Conservation (phyloP, 2,888 invertebrate species). For the Chrysodeixis includens region DNA sequence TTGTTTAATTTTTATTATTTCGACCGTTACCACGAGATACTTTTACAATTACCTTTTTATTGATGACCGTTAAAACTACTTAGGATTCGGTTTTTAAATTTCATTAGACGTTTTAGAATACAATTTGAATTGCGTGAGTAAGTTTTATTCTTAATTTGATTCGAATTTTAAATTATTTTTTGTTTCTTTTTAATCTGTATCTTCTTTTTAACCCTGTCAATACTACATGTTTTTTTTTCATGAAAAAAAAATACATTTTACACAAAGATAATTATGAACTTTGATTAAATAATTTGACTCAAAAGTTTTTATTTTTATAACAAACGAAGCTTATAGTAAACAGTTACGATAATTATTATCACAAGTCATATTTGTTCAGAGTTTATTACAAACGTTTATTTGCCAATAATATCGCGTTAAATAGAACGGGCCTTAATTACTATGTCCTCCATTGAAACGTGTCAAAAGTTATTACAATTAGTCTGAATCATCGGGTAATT, state of each 20-base stretch:
- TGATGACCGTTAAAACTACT: slow-evolving; percentile 62
- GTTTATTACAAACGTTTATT: slow-evolving; percentile 19
- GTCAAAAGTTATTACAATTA: slow-evolving; percentile 63
- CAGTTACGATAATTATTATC: neutral
- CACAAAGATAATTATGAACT: too few species aligned
- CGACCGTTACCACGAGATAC: slow-evolving; percentile 64
- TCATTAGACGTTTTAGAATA: slow-evolving; percentile 11
- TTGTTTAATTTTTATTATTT: slow-evolving; percentile 73
- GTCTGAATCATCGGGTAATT: slow-evolving; percentile 61
- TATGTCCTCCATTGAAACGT: slow-evolving; percentile 65
- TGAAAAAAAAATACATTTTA: neutral
- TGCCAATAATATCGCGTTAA: slow-evolving; percentile 44
- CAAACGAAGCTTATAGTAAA: neutral
- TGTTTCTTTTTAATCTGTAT: neutral
- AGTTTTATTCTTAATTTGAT: neutral
- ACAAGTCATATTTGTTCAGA: slow-evolving; percentile 1
- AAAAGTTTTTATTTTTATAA: neutral
- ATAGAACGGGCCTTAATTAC: slow-evolving; percentile 60
- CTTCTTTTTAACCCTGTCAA: neutral
- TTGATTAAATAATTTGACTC: neutral
- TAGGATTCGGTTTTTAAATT: slow-evolving; percentile 52
- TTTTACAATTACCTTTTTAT: slow-evolving; percentile 64
- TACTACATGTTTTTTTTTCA: neutral
- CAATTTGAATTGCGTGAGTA: neutral
- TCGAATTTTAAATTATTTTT: neutral